A percentile compares a stretch with the other conserved stretches of the same genome.
phyloP scores from a whole-genome alignment of 2,888 invertebrate species.

The Diarsia rubi region DNA sequence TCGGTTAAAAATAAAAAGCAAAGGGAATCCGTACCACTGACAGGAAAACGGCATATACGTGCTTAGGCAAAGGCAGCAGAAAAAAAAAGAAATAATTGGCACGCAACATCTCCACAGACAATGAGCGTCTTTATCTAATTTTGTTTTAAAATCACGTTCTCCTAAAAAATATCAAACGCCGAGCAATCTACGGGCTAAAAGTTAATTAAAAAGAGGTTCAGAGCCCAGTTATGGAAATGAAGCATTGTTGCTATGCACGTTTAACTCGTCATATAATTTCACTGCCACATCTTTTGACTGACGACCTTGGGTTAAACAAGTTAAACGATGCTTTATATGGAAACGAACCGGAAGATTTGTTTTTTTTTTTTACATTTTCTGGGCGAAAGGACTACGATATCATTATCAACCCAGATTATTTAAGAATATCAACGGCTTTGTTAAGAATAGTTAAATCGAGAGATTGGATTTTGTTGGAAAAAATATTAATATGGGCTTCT shows the following conservation, averaged over 20 bases:
- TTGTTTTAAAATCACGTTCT: constrained; percentile 65
- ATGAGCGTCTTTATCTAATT: constrained; percentile 59
- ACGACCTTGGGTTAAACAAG: constrained; percentile 72
- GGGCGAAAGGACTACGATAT: constrained; percentile 47
- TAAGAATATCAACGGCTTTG: constrained; percentile 9
- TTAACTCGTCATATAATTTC: constrained; percentile 73
- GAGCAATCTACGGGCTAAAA: constrained; percentile 74
- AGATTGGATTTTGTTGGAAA: background rate
- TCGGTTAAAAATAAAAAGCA: constrained; percentile 55
- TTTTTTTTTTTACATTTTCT: constrained; percentile 54
- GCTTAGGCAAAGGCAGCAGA: constrained; percentile 42
- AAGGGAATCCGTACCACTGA: constrained; percentile 45
- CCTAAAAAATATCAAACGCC: constrained; percentile 61
- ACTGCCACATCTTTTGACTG: constrained; percentile 71
- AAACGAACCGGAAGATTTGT: constrained; percentile 63
- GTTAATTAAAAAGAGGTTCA: constrained; percentile 79
- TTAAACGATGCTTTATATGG: constrained; percentile 66
- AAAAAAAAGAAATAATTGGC: constrained; percentile 57
- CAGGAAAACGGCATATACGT: constrained; percentile 58
- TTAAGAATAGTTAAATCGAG: background rate
- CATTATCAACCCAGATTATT: constrained; percentile 25
- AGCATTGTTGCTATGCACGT: constrained; percentile 83
- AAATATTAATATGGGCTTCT: background rate
- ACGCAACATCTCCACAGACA: constrained; percentile 56
- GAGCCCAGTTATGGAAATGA: constrained; percentile 82